phyloP scores from a whole-genome alignment of 2,888 invertebrate genomes.

The Parelbella ahira region DNA sequence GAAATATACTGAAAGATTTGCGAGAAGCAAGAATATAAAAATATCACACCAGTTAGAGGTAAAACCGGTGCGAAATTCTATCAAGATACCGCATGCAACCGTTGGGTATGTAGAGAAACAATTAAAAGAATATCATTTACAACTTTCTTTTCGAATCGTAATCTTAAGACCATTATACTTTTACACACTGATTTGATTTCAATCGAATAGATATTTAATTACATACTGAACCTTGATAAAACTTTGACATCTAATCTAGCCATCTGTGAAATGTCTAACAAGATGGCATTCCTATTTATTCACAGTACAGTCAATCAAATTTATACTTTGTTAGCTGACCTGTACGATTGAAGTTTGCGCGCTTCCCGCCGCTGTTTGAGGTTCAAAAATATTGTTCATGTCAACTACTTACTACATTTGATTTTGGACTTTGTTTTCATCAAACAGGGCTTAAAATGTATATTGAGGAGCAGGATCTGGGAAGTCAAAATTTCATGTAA shows the following conservation, averaged over 20 bases:
- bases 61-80: too few relatives aligned
- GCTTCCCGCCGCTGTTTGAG: neutral
- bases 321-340: conserved; percentile 1
- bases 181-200: conserved; percentile 5
- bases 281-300: conserved; percentile 16
- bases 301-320: conserved; percentile 5
- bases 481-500: conserved; percentile 41
- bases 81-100: conserved; percentile 3
- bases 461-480: neutral
- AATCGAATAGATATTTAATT: conserved; percentile 18
- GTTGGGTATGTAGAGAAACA: conserved; percentile 14
- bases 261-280: conserved; percentile 22
- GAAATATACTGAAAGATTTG: too few relatives aligned
- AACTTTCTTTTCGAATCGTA: neutral
- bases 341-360: conserved; percentile 4
- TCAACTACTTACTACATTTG: neutral
- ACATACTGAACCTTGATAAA: conserved; percentile 20
- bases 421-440: neutral
- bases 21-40: neutral
- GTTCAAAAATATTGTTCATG: conserved; percentile 15
- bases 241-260: conserved; percentile 25
- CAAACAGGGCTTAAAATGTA: neutral
- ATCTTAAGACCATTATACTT: neutral
- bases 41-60: too few relatives aligned
- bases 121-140: conserved; percentile 20